Base-by-base conservation (phyloP, 2,888 invertebrate species). In the Busseola fusca region DNA sequence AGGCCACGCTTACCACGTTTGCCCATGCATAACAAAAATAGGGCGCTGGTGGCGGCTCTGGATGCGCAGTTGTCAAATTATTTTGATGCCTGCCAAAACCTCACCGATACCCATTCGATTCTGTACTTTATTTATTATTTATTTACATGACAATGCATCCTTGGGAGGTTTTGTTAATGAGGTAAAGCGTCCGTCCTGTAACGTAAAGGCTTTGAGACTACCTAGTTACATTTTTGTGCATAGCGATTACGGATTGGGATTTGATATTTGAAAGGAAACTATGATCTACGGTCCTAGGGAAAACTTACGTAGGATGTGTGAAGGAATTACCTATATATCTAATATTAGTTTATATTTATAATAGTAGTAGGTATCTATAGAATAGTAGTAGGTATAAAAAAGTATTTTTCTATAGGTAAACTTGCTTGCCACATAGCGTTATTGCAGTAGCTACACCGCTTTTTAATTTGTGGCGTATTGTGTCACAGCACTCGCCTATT, bases 91-190 rank as follows among this genome's bases (percentile, higher is more conserved):
- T n/a, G n/a, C n/a, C n/a, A n/a, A n/a, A n/a, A n/a, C n/a, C n/a
- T n/a, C n/a, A n/a, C n/a, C n/a, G n/a, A n/a, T n/a, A n/a, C n/a
- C n/a, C n/a, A n/a, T n/a, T n/a, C n/a, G n/a, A n/a, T n/a, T n/a
- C n/a, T n/a, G n/a, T n/a, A n/a, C n/a, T n/a, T n/a, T n/a, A n/a
- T n/a, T n/a, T n/a, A n/a, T n/a, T n/a, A n/a, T n/a, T 68, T 68
- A 68, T 76, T 76, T 67, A 76, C 67, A 76, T 68, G 60, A 59
- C 27, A 69, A 69, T n/a, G 52, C 40, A 67, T 66, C 50, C 50
- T 64, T 63, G 45, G 52, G 56, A 52, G 50, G 45, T 40, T 34
- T 64, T 60, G 50, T 56, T 60, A 9, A 18, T n/a, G 5, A 59
- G 52, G 52, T 58, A 27, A 45, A 58, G n/a, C n/a, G 50, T 52